Base-by-base conservation (phyloP, 2,888 invertebrate species). In the Bedellia somnulentella region DNA sequence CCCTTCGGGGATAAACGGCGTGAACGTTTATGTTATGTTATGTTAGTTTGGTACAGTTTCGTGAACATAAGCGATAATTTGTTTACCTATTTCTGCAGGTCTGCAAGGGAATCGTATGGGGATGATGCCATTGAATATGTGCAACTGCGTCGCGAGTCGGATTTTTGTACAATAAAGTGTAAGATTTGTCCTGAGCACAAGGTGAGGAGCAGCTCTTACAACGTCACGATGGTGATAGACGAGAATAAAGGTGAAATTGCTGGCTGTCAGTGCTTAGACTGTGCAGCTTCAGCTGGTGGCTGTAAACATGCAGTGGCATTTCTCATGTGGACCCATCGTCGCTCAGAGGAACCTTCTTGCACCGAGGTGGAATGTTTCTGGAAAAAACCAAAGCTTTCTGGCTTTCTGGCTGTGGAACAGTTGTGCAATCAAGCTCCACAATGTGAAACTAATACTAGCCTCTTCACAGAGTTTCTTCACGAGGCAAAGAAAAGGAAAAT, bases 271-370 rank as follows among this genome's bases (percentile, higher is more conserved):
- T 32, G 32, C 25, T 21, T 25, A n/a, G n/a, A n/a, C n/a, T n/a
- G n/a, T n/a, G n/a, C n/a, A n/a, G 36, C n/a, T n/a, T n/a, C n/a
- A n/a, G n/a, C n/a, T n/a, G n/a, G n/a, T n/a, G n/a, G n/a, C n/a
- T n/a, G n/a, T n/a, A 41, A 38, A 29, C 37, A 38, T 32, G 24
- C 24, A 13, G 26, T 41, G 10, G 36, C 37, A 6, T 37, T 39
- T 35, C 22, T 39, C 5, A 37, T 36, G 38, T 39, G 43, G 42
- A 14, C 35, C 10, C 40, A 43, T 12, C 18, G 41, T 12, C 31
- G 36, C 2, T 38, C 34, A 13, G 41, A 40, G 23, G 41, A 40
- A 18, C 35, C 36, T 12, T 28, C 38, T 13, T 12, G 29, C n/a
- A 41, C 40, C 23, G 21, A 23, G 13, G 33, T 32, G 13, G 15